Evolutionary conservation across 2,888 invertebrate species (phyloP), one percentile per base, ranked within the genome.

Genomic region (Hetaerina titia): DNA sequence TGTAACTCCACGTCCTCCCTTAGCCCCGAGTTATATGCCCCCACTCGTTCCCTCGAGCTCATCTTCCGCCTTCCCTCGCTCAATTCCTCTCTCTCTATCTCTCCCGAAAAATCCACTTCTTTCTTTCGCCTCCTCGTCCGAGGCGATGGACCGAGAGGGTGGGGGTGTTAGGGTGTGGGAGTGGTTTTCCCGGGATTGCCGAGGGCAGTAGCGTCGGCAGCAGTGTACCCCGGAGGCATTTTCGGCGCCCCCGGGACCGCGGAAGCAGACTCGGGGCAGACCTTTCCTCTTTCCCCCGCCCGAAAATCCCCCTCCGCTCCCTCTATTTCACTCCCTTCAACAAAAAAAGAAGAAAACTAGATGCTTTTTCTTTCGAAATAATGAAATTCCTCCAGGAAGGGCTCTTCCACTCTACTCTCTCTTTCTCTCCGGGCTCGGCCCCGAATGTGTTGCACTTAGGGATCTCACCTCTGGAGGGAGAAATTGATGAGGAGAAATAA

Each of bases 341-440:
- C 81, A 13, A n/a, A 9, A 2, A 31, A 81, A 81, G 22, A 31
- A 31, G 15, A 69, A n/a, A 69, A 69, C 2, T 69, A 31, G 25
- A 13, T 81, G 31, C 31, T 81, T 81, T 81, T 81, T 4, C 25
- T 81, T 81, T 31, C 25, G 81, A 81, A 81, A 81, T 81, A 81
- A 81, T 81, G 81, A 81, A 81, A 81, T 81, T 81, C 25, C 81
- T 81, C 11, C 81, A 22, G 31, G 81, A 81, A 13, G 81, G 81
- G 81, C 11, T 81, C 81, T 31, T 22, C 31, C 81, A 45, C 45
- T 45, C 45, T 45, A 45, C 45, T 45, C 45, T 45, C 45, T 45
- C 45, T 45, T 81, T 15, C 17, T 69, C 8, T 6, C 6, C 25
- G 25, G 45, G 11, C 4, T 31, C 11, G 31, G 81, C 81, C 81